Evolutionary conservation across 2,888 invertebrate genomes (phyloP), one percentile per base, ranked within the genome.

Genomic region (Chirona hameri): DNA sequence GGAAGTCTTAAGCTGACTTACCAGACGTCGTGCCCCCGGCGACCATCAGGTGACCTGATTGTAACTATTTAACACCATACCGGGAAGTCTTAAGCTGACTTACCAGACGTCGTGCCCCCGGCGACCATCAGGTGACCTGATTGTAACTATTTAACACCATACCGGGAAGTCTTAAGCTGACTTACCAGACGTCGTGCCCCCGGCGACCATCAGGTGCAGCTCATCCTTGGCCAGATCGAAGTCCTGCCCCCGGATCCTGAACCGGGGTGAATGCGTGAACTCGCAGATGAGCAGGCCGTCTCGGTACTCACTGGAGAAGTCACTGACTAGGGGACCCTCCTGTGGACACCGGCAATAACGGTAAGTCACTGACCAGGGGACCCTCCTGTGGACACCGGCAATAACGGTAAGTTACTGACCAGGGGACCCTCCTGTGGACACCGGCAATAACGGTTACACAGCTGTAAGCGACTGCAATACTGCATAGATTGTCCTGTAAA

Each of bases 211-310:
- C 85, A 96, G 87, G 87, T 93, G 91, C 87, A 93, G 95, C 85
- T 91, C 91, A 9, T 76, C 76, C 15, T 39, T 39, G 24, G 7
- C 46, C 86, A 96, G 90, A 89, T 96, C 93, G 86, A 92, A 95
- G 18, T 89, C 90, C 82, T 89, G 90, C 60, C 91, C 92, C 85
- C 91, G 90, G 0, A 94, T 91, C 0, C 88, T 89, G 0, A 93
- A 93, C 1, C 90, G 88, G 0, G 90, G 90, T 81, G 94, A 92
- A 81, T 95, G 90, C 83, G 90, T 91, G 83, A 95, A 93, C 88
- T 92, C 92, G 88, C 96, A 96, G 86, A 93, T 93, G 84, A 95
- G 89, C 81, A 90, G 90, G 18, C 93, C 94, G 87, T 95, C 93
- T 15, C 91, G 89, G 60, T 90, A 29, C 29, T 57, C 60, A 46